These are phyloP conservation scores for Ahaetulla prasina DNA, from an alignment of 2,113 vertebrate genomes.

Conservation along the genomic window DNA sequence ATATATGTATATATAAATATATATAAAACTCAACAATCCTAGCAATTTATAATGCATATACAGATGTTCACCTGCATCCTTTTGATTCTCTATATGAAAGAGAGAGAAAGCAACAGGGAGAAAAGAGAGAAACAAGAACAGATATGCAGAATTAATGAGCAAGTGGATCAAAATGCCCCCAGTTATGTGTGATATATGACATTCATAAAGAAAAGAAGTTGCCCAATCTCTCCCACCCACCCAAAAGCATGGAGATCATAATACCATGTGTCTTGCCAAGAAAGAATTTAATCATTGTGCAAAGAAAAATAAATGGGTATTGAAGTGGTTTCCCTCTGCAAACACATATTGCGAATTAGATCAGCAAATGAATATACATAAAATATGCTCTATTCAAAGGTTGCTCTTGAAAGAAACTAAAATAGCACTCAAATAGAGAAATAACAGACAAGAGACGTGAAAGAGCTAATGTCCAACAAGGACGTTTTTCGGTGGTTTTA, in stretches of 20 bases:
- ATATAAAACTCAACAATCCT: constrained; percentile 73
- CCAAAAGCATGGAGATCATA: constrained; percentile 67
- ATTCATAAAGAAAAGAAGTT: constrained; percentile 66
- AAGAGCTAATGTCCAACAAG: constrained; percentile 66
- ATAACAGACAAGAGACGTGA: constrained; percentile 74
- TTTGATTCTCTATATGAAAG: constrained; percentile 93
- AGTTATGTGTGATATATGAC: constrained; percentile 75
- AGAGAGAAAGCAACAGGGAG: constrained; percentile 81
- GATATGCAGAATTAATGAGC: constrained; percentile 87
- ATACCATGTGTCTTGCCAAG: constrained; percentile 72
- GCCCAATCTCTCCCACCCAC: constrained; percentile 64
- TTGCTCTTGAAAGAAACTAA: constrained; percentile 70
- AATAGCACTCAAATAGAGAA: constrained; percentile 58
- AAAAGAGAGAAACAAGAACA: constrained; percentile 86
- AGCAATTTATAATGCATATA: constrained; percentile 89
- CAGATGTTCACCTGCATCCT: constrained; percentile 93
- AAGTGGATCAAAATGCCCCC: constrained; percentile 76
- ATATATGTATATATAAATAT: neutral
- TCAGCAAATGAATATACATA: constrained; percentile 51
- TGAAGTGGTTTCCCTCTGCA: constrained; percentile 65
- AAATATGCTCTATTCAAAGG: constrained; percentile 71
- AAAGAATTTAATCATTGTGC: constrained; percentile 69
- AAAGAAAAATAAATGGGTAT: constrained; percentile 76
- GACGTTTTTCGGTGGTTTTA: constrained; percentile 62
- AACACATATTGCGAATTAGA: constrained; percentile 62